Evolutionary conservation across 2,113 vertebrate genomes (phyloP).

Genomic region (Limnothrissa miodon): DNA sequence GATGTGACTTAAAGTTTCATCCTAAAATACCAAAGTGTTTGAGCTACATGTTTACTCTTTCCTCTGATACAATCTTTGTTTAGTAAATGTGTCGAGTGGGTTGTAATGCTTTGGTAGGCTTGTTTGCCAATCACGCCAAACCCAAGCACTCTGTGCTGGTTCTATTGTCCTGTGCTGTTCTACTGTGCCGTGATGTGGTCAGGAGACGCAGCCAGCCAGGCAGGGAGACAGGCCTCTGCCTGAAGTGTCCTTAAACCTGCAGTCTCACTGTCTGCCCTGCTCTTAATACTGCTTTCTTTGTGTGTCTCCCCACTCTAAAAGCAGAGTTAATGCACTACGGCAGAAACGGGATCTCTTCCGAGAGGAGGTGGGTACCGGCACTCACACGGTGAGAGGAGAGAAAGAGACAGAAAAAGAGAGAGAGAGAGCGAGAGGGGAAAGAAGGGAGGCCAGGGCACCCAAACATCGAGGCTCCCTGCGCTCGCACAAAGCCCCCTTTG

Average conservation of each 20-base stretch:
- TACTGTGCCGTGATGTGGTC: neutral
- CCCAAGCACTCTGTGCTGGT: neutral
- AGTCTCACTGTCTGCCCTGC: constrained; percentile 50
- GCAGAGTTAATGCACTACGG: constrained; percentile 89
- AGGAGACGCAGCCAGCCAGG: constrained; percentile 17
- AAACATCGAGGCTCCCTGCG: constrained; percentile 39
- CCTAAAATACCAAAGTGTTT: too few relatives aligned
- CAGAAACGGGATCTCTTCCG: constrained; percentile 97
- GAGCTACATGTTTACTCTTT: neutral
- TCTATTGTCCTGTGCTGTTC: neutral
- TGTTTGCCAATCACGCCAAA: neutral
- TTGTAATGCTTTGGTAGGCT: neutral
- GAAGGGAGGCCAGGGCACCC: constrained; percentile 58
- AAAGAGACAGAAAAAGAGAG: constrained; percentile 67
- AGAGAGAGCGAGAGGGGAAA: constrained; percentile 51
- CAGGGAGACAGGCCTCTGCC: constrained; percentile 14
- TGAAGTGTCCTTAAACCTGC: constrained; percentile 43
- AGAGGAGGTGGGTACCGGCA: constrained; percentile 91
- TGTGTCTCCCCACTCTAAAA: constrained; percentile 77
- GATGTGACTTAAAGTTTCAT: too few relatives aligned
- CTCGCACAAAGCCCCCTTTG: constrained; percentile 63
- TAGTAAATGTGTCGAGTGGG: neutral
- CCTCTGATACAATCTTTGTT: neutral
- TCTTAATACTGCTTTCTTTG: constrained; percentile 83
- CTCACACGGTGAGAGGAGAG: constrained; percentile 50